Base-by-base conservation (phyloP, 2,888 invertebrate species). In the Stenotaenia linearis region DNA sequence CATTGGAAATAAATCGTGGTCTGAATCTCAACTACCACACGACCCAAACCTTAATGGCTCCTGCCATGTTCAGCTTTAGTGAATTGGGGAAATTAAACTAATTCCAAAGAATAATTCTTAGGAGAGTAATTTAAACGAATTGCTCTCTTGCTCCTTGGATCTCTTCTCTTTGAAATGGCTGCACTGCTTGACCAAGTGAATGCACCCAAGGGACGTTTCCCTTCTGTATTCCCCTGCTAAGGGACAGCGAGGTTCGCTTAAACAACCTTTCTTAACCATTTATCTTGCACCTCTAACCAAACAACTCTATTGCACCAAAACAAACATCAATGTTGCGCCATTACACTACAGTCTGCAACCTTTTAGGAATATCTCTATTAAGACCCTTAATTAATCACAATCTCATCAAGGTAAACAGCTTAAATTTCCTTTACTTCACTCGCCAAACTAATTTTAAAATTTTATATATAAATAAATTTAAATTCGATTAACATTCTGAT, bases 41-140 rank as follows among this genome's bases (percentile, higher is more conserved):
- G 23, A 1, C 9, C 23, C 23, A n/a, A 28, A 23, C 23, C 61
- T 12, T 28, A 69, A 69, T 69, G 45, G 12, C 12, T 15, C 3
- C n/a, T 45, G 45, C 12, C 45, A 5, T 45, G 69, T 69, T 69
- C 69, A 69, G 28, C 69, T 69, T 69, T 69, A 69, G 69, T 28
- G 69, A 69, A 69, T 69, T 69, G 69, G 28, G 21, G 23, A 77
- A 77, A 77, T 77, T 77, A 77, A 77, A 77, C 77, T 77, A 77
- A 77, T 77, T 77, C 77, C 45, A 40, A 45, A 40, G 77, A 77
- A 77, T 77, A 77, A 77, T 77, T 77, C 77, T 77, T 45, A 1
- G 23, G 77, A 77, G 77, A 77, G 77, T 77, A 77, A 77, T 77
- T 77, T 77, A 77, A 77, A 77, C 40, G 40, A 28, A 77, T 77